A percentile compares a stretch with the other conserved stretches of the same genome.
These are phyloP conservation scores for Engystomops pustulosus DNA, from an alignment of 2,113 vertebrate species.

Conservation along the genomic window DNA sequence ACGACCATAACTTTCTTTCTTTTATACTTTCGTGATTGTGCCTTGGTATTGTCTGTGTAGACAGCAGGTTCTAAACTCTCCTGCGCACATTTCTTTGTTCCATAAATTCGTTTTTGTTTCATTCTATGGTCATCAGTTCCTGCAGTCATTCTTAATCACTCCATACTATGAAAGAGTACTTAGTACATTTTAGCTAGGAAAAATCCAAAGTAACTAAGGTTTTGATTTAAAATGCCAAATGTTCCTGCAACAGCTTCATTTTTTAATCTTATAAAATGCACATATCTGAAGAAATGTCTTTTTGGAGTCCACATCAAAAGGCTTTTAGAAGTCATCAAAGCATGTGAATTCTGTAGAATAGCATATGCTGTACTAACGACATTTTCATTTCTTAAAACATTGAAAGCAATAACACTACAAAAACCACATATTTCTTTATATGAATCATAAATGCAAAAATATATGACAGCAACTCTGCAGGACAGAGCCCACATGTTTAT, in stretches of 20 bases:
- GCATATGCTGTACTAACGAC: slow-evolving; percentile 61
- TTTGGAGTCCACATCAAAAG: slow-evolving; percentile 78
- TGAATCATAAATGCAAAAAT: slow-evolving; percentile 59
- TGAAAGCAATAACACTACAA: slow-evolving; percentile 61
- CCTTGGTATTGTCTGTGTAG: background rate
- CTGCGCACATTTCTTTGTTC: background rate
- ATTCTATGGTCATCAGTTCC: slow-evolving; percentile 18
- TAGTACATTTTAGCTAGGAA: slow-evolving; percentile 50
- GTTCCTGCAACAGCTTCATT: slow-evolving; percentile 61
- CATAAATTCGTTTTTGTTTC: background rate
- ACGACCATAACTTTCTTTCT: background rate
- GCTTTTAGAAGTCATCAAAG: slow-evolving; percentile 79
- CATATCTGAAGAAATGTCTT: slow-evolving; percentile 75
- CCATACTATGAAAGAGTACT: slow-evolving; percentile 21
- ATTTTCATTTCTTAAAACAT: slow-evolving; percentile 62
- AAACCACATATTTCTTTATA: slow-evolving; percentile 55
- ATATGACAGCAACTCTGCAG: slow-evolving; percentile 31
- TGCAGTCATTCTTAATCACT: slow-evolving; percentile 35
- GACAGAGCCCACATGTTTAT: slow-evolving; percentile 34
- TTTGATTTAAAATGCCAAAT: slow-evolving; percentile 64
- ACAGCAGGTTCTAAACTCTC: background rate
- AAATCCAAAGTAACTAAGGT: slow-evolving; percentile 36
- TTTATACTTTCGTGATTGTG: background rate
- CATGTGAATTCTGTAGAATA: slow-evolving; percentile 67
- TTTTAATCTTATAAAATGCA: slow-evolving; percentile 79